phyloP scores from a whole-genome alignment of 2,888 invertebrate species.

The Mesoligia furuncula region DNA sequence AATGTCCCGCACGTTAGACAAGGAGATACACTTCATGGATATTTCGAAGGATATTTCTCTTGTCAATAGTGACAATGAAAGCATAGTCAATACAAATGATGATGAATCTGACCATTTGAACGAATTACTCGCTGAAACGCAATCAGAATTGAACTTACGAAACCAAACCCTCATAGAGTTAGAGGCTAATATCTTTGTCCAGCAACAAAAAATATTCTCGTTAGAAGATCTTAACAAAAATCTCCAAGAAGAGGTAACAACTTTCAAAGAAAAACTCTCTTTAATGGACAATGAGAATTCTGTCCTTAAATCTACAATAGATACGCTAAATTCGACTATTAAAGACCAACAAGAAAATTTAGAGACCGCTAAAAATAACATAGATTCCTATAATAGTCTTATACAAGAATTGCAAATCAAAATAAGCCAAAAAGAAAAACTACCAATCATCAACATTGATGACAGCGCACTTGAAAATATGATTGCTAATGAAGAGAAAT shows the following conservation, averaged over 20 bases:
- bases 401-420: constrained; percentile 82
- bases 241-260: constrained; percentile 72
- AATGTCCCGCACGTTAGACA: constrained; percentile 67
- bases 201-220: constrained; percentile 74
- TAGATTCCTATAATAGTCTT: constrained; percentile 77
- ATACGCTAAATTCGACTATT: constrained; percentile 78
- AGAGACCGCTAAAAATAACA: constrained; percentile 74
- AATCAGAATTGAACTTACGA: constrained; percentile 74
- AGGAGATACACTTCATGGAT: constrained; percentile 77
- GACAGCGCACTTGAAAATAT: constrained; percentile 77
- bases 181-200: constrained; percentile 73
- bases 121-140: constrained; percentile 70
- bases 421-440: constrained; percentile 72
- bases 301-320: constrained; percentile 76
- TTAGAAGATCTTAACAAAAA: constrained; percentile 77
- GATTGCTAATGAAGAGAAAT: constrained; percentile 81
- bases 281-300: constrained; percentile 77
- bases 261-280: constrained; percentile 73
- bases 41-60: constrained; percentile 81
- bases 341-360: constrained; percentile 76
- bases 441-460: constrained; percentile 67
- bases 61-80: constrained; percentile 81
- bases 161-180: constrained; percentile 76
- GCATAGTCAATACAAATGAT: constrained; percentile 69
- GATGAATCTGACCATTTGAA: constrained; percentile 68